A percentile compares a stretch with the other conserved stretches of the same genome.
Conservation (phyloP, 2,888 invertebrate genomes). For the Cacoxenus indagator region DNA sequence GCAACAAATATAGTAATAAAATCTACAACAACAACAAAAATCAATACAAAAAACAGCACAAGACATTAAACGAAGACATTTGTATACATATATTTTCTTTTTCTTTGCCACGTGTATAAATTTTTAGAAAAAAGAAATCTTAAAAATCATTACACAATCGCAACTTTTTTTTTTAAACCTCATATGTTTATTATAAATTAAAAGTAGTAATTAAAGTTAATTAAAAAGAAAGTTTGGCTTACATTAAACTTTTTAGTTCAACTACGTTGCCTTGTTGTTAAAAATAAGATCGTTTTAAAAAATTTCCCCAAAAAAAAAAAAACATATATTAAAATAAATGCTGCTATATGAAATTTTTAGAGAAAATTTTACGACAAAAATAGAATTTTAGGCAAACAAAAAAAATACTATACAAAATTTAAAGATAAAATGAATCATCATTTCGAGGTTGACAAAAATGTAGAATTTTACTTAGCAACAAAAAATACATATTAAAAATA, state of each 20-base stretch:
- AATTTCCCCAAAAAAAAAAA: slow-evolving; percentile 29
- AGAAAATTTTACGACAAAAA: slow-evolving; percentile 61
- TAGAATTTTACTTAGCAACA: slow-evolving; percentile 19
- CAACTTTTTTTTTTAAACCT: no score
- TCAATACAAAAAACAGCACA: no score
- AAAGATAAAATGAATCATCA: slow-evolving; percentile 33
- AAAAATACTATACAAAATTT: slow-evolving; percentile 36
- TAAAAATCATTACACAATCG: no score
- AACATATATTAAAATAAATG: slow-evolving; percentile 31
- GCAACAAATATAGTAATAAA: slow-evolving; percentile 30
- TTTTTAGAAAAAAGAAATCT: no score
- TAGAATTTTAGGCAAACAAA: slow-evolving; percentile 46
- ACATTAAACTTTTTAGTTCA: slow-evolving; percentile 26
- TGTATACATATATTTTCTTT: no score
- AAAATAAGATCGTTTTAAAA: slow-evolving; percentile 32
- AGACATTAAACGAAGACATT: no score
- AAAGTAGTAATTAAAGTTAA: slow-evolving; percentile 31
- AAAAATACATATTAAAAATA: slow-evolving; percentile 23
- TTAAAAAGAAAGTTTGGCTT: slow-evolving; percentile 22
- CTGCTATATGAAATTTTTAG: slow-evolving; percentile 68
- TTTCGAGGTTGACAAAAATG: slow-evolving; percentile 6
- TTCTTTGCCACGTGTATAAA: no score
- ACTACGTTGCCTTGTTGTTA: slow-evolving; percentile 50
- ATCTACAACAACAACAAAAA: no score
- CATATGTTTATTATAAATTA: no score